phyloP scores from a whole-genome alignment of 2,888 invertebrate genomes.

The Dilophus febrilis region DNA sequence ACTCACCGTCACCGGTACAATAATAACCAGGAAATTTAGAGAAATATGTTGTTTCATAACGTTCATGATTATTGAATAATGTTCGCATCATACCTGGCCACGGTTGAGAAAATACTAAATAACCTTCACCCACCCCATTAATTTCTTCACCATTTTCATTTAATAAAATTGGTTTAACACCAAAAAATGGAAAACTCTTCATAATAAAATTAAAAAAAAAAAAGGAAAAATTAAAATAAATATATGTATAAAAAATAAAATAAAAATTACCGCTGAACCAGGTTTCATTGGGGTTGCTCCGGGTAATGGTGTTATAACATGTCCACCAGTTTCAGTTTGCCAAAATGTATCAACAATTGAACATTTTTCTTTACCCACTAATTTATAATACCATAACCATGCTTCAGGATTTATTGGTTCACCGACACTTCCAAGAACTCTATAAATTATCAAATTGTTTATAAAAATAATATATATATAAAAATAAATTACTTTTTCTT shows the following conservation, averaged over 20 bases:
- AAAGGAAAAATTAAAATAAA: too few relatives aligned
- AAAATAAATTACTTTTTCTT: slow-evolving; percentile 8
- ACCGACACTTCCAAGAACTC: slow-evolving; percentile 90
- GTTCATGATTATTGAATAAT: slow-evolving; percentile 76
- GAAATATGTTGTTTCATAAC: slow-evolving; percentile 86
- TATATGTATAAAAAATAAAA: neutral
- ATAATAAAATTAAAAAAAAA: slow-evolving; percentile 15
- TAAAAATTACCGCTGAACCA: slow-evolving; percentile 69
- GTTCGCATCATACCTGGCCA: slow-evolving; percentile 99
- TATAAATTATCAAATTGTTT: slow-evolving; percentile 24
- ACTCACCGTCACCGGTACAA: slow-evolving; percentile 90
- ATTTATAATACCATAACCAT: slow-evolving; percentile 87
- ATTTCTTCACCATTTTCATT: slow-evolving; percentile 76
- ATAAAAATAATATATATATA: neutral
- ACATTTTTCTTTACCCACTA: slow-evolving; percentile 65
- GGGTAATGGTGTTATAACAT: slow-evolving; percentile 88
- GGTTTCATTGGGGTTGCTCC: slow-evolving; percentile 96
- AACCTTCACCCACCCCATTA: slow-evolving; percentile 82
- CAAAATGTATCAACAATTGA: slow-evolving; percentile 97
- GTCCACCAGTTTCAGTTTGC: slow-evolving; percentile 99
- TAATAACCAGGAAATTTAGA: slow-evolving; percentile 93
- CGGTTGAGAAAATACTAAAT: slow-evolving; percentile 81
- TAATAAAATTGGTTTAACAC: slow-evolving; percentile 74
- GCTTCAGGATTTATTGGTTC: slow-evolving; percentile 99
- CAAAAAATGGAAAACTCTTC: slow-evolving; percentile 92